Evolutionary conservation across 2,888 invertebrate genomes (phyloP), one percentile per base, ranked within the genome.

Genomic region (Ichneumoninae sp.): DNA sequence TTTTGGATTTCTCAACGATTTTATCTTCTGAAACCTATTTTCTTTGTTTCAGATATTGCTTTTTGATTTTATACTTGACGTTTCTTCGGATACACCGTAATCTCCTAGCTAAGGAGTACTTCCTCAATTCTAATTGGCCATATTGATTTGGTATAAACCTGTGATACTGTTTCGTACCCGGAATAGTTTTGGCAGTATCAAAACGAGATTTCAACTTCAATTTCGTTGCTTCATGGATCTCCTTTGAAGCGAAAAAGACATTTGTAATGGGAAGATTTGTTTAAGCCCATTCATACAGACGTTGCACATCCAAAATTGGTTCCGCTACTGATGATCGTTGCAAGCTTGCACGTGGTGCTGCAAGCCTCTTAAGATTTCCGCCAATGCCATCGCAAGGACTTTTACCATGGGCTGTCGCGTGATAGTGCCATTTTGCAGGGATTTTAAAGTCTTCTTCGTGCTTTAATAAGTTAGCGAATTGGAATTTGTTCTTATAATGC

Each of bases 351-450:
- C 26, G 68, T n/a, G 33, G n/a, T n/a, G n/a, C 40, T 22, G 78
- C 78, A 60, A 60, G 57, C 54, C 60, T 78, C 65, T 84, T 80
- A 22, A 74, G 77, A 3, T 47, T 82, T 62, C 22, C 89, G 8
- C 87, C 88, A 13, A 89, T 80, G 16, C 89, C 89, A 85, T 91
- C 90, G 79, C 89, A 89, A 10, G 89, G 82, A 16, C 87, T 84
- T 81, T 90, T 90, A 1, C 89, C 89, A 86, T 90, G 90, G 1
- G 80, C 77, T 3, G 89, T 88, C 5, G 87, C 88, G 86, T 87
- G 87, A 69, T 87, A 89, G 75, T 91, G 81, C 88, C 88, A 90
- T 78, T 91, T 88, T 19, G 89, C 91, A 22, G 22, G 36, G n/a
- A 87, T 57, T 47, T 66, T 80, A 76, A 86, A 86, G 66, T 87